A percentile compares a stretch with the other conserved stretches of the same genome.
These are phyloP conservation scores for Catharus fuscescens DNA, from an alignment of 2,113 vertebrate genomes.

Conservation along the genomic window DNA sequence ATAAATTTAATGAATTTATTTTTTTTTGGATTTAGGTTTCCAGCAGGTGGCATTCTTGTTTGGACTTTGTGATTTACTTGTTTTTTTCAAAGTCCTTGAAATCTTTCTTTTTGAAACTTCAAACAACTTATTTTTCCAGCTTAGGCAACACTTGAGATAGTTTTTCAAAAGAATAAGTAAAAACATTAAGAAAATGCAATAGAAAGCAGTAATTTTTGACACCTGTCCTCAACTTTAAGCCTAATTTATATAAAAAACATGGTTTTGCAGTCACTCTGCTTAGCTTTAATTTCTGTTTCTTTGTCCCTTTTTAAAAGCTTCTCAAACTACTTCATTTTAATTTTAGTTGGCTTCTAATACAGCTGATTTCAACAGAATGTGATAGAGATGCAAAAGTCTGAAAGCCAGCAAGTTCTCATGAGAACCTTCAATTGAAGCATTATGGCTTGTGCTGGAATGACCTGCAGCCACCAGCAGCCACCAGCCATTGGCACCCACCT, in stretches of 20 bases:
- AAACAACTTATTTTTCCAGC: background rate
- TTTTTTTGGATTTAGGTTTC: background rate
- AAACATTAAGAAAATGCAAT: background rate
- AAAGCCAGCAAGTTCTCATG: background rate
- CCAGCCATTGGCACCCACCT: rapidly evolving
- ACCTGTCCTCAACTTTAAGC: background rate
- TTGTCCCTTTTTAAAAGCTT: background rate
- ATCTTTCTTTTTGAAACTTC: background rate
- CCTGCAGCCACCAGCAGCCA: background rate
- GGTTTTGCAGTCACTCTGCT: background rate
- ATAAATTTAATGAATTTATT: background rate
- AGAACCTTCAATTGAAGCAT: background rate
- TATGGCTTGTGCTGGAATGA: background rate
- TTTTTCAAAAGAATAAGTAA: background rate
- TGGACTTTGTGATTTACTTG: background rate
- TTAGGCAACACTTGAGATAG: background rate
- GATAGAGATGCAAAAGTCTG: background rate
- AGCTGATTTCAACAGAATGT: background rate
- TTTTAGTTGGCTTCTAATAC: background rate
- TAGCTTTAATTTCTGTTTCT: background rate
- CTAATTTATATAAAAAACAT: background rate
- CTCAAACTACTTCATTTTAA: background rate
- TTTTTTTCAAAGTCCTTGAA: background rate
- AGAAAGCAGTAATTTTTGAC: background rate
- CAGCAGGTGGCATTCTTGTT: background rate